Percentiles rank a stretch among this genome's conserved stretches.
Conservation (phyloP, 2,888 invertebrate species). For the Drosophila neonasuta region DNA sequence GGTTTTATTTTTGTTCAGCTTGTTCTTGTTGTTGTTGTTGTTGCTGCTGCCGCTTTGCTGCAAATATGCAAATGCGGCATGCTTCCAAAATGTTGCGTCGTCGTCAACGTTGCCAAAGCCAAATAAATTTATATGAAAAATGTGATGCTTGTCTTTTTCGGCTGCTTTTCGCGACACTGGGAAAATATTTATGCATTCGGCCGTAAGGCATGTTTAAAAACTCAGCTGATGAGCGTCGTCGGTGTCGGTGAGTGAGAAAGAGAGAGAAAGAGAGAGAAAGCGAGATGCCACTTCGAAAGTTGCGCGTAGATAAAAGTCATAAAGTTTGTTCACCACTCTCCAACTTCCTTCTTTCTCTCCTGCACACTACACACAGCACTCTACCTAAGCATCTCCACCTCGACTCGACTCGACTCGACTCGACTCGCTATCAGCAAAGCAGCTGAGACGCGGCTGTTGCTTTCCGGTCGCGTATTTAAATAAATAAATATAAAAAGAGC, state of each 20-base stretch:
- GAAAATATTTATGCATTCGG: conserved; percentile 72
- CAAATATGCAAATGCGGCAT: conserved; percentile 67
- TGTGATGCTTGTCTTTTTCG: conserved; percentile 54
- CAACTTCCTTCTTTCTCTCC: neutral
- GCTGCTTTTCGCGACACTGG: conserved; percentile 35
- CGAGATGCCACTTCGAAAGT: conserved; percentile 50
- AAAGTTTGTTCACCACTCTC: conserved; percentile 56
- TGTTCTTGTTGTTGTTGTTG: conserved; percentile 40
- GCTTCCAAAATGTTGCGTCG: neutral
- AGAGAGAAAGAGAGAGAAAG: no score
- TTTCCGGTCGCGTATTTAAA: conserved; percentile 50
- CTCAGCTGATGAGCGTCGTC: conserved; percentile 49
- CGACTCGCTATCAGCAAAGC: conserved; percentile 29
- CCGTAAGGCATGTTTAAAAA: conserved; percentile 65
- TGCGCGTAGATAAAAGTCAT: conserved; percentile 69
- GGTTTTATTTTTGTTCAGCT: conserved; percentile 46
- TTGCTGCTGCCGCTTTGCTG: conserved; percentile 53
- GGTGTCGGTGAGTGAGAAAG: neutral
- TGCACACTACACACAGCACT: neutral
- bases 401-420: neutral
- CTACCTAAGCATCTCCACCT: neutral
- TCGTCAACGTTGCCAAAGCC: conserved; percentile 33
- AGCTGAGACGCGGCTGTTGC: conserved; percentile 55
- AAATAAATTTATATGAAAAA: conserved; percentile 72
- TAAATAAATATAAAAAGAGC: conserved; percentile 31